These are phyloP conservation scores for Diogma glabrata DNA, from an alignment of 2,888 invertebrate genomes.

Conservation along the genomic window DNA sequence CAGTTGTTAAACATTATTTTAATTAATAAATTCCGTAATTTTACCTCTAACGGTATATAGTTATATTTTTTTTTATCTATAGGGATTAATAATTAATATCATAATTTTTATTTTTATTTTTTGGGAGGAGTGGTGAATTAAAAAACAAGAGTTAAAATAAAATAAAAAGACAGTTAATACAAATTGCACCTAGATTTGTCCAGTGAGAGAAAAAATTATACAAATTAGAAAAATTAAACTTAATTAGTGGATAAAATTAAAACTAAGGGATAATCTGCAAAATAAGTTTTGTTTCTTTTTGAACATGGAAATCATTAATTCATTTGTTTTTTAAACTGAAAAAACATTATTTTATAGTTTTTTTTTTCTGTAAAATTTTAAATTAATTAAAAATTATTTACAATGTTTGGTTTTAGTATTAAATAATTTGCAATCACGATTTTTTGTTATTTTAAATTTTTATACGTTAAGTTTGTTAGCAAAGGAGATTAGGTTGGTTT, in stretches of 20 bases:
- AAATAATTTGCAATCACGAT: slow-evolving; percentile 3
- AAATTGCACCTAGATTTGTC: slow-evolving; percentile 7
- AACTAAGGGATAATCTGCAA: not conserved
- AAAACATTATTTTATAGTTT: not conserved
- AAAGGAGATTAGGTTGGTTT: no score
- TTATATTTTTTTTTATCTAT: no score
- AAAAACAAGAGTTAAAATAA: no score
- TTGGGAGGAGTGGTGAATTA: no score
- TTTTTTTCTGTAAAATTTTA: not conserved
- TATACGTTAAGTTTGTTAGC: no score
- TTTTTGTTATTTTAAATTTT: no score
- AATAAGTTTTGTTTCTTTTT: not conserved
- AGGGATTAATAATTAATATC: no score
- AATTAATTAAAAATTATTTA: not conserved
- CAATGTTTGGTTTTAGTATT: slow-evolving; percentile 2
- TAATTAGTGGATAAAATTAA: not conserved
- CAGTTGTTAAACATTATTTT: no score
- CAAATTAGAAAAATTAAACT: slow-evolving; percentile 1
- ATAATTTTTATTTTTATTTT: no score
- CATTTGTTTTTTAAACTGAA: no score
- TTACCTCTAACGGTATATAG: no score
- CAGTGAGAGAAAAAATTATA: not conserved
- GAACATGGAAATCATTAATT: slow-evolving; percentile 8
- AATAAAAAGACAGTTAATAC: slow-evolving; percentile 1
- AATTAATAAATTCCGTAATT: no score